phyloP scores from a whole-genome alignment of 2,113 vertebrate species.

The Erythrocercus mccallii region DNA sequence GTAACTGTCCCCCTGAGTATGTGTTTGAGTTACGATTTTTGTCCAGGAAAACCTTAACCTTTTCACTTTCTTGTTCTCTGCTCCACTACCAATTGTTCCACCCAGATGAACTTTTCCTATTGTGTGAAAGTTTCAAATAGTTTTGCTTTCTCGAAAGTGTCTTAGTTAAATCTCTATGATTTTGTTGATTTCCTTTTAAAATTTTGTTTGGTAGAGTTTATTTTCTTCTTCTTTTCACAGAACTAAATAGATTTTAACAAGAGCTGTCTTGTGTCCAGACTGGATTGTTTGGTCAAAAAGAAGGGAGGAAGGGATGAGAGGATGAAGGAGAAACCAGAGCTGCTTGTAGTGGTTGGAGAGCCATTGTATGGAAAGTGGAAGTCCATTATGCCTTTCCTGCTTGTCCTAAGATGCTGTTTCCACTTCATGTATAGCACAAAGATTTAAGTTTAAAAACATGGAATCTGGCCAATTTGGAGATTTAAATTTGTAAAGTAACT shows the following conservation, averaged over 20 bases:
- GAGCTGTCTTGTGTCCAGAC: background rate
- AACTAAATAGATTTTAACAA: background rate
- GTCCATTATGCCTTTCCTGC: background rate
- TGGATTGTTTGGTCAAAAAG: background rate
- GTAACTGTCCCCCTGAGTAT: slow-evolving; percentile 69
- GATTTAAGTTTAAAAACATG: background rate
- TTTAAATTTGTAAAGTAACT: background rate
- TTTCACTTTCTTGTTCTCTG: slow-evolving; percentile 62
- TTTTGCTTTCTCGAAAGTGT: background rate
- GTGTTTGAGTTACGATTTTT: slow-evolving; percentile 72
- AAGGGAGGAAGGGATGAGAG: background rate
- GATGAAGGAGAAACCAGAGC: background rate
- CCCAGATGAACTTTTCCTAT: slow-evolving; percentile 23
- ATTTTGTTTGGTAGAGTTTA: background rate
- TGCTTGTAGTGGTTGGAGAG: background rate
- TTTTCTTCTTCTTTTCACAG: background rate
- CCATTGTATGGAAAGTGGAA: background rate
- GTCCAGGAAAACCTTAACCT: slow-evolving; percentile 69
- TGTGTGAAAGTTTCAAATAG: slow-evolving; percentile 53
- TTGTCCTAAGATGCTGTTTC: background rate
- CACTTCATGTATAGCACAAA: background rate
- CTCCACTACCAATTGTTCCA: slow-evolving; percentile 44
- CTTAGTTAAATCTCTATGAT: background rate
- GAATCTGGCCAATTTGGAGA: background rate
- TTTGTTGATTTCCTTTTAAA: background rate